A percentile compares a stretch with the other conserved stretches of the same genome.
phyloP scores from a whole-genome alignment of 92 coral and sea anemone genomes.

The Zoanthus sociatus region DNA sequence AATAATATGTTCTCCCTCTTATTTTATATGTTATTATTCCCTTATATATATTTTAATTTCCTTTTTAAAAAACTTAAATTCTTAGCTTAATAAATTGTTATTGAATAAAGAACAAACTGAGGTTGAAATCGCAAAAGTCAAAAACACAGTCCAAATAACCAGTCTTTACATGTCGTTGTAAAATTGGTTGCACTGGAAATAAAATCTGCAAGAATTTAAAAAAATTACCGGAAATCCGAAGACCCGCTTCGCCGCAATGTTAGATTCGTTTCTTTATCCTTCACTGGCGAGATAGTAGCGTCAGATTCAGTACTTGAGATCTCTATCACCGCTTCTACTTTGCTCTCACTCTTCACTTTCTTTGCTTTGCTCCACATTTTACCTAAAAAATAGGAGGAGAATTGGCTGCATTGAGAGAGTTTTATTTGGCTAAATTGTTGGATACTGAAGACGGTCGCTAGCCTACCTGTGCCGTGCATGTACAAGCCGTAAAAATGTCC shows the following conservation, averaged over 20 bases:
- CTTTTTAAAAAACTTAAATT: not conserved
- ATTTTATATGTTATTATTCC: not conserved
- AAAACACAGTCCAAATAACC: slow-evolving; percentile 4
- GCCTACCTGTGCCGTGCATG: not conserved
- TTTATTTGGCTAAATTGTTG: not conserved
- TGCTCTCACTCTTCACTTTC: slow-evolving; percentile 14
- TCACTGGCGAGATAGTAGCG: slow-evolving; percentile 28
- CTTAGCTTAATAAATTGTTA: not conserved
- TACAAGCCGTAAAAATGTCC: slow-evolving; percentile 9
- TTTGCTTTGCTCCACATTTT: slow-evolving; percentile 24
- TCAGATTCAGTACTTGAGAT: slow-evolving; percentile 22
- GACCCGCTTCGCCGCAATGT: slow-evolving; percentile 14
- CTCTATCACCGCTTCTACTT: slow-evolving; percentile 37
- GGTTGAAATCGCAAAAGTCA: slow-evolving; percentile 10
- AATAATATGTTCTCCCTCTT: slow-evolving; percentile 1
- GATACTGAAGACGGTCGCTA: slow-evolving; percentile 8
- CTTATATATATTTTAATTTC: too few relatives aligned
- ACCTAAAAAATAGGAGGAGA: slow-evolving; percentile 25
- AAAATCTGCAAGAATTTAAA: not conserved
- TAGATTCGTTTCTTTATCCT: slow-evolving; percentile 13
- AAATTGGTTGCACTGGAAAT: not conserved
- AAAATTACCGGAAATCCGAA: slow-evolving; percentile 25
- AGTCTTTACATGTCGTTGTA: not conserved
- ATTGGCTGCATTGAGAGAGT: slow-evolving; percentile 25
- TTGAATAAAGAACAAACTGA: slow-evolving; percentile 7